Percentiles rank a stretch among this genome's conserved stretches.
Conservation (phyloP, 1,140 invertebrate genomes). For the Trissolcus basalis region DNA sequence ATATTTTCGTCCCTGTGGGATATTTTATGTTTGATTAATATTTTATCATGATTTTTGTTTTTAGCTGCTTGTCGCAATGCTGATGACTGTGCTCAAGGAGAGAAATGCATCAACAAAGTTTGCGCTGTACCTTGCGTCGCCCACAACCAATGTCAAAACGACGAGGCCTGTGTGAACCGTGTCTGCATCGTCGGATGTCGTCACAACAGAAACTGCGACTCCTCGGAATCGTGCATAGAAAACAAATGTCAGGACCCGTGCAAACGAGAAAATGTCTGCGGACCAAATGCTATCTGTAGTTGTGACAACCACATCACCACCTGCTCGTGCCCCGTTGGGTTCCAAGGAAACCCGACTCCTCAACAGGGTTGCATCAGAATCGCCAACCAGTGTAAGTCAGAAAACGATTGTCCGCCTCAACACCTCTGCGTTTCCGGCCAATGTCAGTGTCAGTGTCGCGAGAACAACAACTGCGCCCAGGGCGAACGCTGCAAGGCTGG, state of each 20-base stretch:
- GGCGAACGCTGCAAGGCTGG: conserved; percentile 89
- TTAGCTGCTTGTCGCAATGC: conserved; percentile 86
- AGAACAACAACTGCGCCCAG: conserved; percentile 83
- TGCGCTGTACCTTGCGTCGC: conserved; percentile 86
- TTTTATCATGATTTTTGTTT: too few species aligned
- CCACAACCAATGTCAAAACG: conserved; percentile 86
- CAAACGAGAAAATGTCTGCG: conserved; percentile 84
- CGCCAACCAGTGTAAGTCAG: conserved; percentile 80
- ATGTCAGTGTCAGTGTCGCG: conserved; percentile 85
- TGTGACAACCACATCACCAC: conserved; percentile 82
- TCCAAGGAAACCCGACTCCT: conserved; percentile 90
- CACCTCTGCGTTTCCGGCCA: conserved; percentile 85
- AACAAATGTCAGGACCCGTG: conserved; percentile 91
- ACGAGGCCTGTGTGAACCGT: conserved; percentile 87
- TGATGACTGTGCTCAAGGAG: conserved; percentile 86
- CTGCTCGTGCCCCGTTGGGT: conserved; percentile 88
- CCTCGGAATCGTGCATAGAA: conserved; percentile 86
- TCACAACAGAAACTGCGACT: conserved; percentile 86
- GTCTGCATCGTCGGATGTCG: conserved; percentile 89
- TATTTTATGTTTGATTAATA: too few species aligned
- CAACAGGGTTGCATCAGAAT: conserved; percentile 90
- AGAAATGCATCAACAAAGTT: conserved; percentile 86
- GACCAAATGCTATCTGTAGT: conserved; percentile 88
- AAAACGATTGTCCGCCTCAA: conserved; percentile 82
- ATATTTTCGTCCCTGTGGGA: too few species aligned